Base-by-base conservation (phyloP, 1,140 invertebrate genomes). In the Idris sp. region DNA sequence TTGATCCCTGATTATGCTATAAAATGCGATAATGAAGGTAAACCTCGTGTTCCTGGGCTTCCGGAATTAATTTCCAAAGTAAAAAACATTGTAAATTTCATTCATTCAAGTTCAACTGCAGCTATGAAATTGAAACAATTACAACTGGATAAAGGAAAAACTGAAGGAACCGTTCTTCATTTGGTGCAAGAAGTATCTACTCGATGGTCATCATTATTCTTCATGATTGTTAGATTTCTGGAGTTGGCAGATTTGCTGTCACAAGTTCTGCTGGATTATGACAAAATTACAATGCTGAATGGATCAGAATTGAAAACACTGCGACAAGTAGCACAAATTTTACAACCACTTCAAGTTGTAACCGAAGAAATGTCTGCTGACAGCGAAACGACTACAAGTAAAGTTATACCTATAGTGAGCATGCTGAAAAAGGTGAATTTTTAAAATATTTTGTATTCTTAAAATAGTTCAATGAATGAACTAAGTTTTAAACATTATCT, bases 51-150 rank as follows among this genome's bases (percentile, higher is more conserved):
- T 16, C 54, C 54, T 30, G 54, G 54, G 14, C 28, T 58, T 3
- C 51, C 51, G 13, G 38, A 18, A 9, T 2, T 56, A 7, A 44
- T 58, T 25, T 9, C 54, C 6, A 58, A 58, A 16, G 54, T 58
- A 6, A 58, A 44, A n/a, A 44, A 44, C 5, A 44, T 44, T n/a
- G 19, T 44, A 4, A 44, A 19, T 6, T 44, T 44, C 14, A 6
- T 40, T 9, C 19, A 28, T n/a, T 25, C 11, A 1, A 44, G 41
- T n/a, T 19, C 2, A 16, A 44, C 14, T 2, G 41, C 41, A 15
- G 2, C 41, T 6, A 11, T 14, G 5, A 3, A 44, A 13, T 11
- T 44, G 41, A 44, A 44, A 16, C 4, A 44, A 28, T 6, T 26
- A 4, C 41, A 44, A 28, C 5, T 44, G 2, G 5, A 26, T 13